Evolutionary conservation across 2,888 invertebrate species (phyloP).

Genomic region (Drosophila helvetica): DNA sequence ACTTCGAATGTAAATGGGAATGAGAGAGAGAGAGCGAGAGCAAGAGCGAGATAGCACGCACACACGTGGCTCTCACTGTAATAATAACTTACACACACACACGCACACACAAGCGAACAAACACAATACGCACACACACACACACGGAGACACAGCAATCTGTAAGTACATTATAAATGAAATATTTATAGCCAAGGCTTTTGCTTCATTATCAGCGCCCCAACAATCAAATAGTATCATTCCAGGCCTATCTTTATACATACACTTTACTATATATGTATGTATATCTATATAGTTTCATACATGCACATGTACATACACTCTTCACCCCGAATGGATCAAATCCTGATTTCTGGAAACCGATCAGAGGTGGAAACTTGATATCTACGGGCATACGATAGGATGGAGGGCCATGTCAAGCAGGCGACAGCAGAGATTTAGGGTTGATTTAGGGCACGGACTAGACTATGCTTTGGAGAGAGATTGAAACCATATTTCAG

Average conservation of each 20-base stretch:
- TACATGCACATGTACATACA: neutral
- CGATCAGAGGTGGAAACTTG: neutral
- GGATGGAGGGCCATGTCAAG: too few species aligned
- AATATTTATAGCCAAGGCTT: slow-evolving; percentile 52
- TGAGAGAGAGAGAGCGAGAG: neutral
- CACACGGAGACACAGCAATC: neutral
- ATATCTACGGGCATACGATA: neutral
- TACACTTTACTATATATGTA: neutral
- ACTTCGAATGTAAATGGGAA: slow-evolving; percentile 20
- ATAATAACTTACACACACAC: slow-evolving; percentile 41
- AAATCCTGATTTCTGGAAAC: neutral
- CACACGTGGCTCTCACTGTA: slow-evolving; percentile 35
- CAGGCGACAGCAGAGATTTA: neutral
- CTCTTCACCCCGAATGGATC: neutral
- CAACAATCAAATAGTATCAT: slow-evolving; percentile 20
- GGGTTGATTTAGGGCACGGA: neutral
- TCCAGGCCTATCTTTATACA: slow-evolving; percentile 6
- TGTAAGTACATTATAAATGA: slow-evolving; percentile 45
- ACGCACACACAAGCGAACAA: slow-evolving; percentile 6
- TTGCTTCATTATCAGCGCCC: slow-evolving; percentile 46
- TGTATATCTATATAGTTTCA: slow-evolving; percentile 4
- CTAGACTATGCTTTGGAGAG: neutral
- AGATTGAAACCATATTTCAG: too few species aligned
- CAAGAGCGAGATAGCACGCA: slow-evolving; percentile 1
- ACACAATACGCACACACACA: neutral